A percentile compares a stretch with the other conserved stretches of the same genome.
Conservation (phyloP, 1,140 invertebrate species). For the Cydia fagiglandana region DNA sequence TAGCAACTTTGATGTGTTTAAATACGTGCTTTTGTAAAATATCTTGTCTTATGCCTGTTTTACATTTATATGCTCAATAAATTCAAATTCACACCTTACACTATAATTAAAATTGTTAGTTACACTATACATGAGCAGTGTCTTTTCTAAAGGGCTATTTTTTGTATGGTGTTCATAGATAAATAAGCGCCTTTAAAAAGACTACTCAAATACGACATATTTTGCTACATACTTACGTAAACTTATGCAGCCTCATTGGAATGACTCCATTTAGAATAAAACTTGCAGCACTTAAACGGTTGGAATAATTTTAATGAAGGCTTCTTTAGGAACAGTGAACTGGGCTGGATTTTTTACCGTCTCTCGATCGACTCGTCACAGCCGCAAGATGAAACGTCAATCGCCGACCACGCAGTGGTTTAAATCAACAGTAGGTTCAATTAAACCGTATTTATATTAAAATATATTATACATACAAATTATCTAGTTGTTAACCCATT, state of each 20-base stretch:
- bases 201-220: not conserved
- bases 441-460: not conserved
- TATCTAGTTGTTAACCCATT: too few species aligned
- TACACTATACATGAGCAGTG: too few species aligned
- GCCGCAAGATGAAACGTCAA: not conserved
- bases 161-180: too few species aligned
- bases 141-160: too few species aligned
- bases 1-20: too few species aligned
- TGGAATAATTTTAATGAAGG: not conserved
- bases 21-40: too few species aligned
- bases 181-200: too few species aligned
- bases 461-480: too few species aligned
- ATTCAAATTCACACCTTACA: too few species aligned
- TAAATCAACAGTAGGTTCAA: not conserved
- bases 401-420: not conserved
- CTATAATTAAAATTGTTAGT: too few species aligned
- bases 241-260: not conserved
- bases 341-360: not conserved
- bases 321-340: constrained; percentile 3
- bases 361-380: not conserved
- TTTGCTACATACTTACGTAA: not conserved
- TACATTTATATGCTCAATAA: too few species aligned
- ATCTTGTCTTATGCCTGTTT: too few species aligned
- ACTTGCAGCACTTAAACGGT: not conserved
- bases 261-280: not conserved